These are phyloP conservation scores for Eira barbara DNA, from an alignment of 2,113 vertebrate genomes.

Conservation along the genomic window DNA sequence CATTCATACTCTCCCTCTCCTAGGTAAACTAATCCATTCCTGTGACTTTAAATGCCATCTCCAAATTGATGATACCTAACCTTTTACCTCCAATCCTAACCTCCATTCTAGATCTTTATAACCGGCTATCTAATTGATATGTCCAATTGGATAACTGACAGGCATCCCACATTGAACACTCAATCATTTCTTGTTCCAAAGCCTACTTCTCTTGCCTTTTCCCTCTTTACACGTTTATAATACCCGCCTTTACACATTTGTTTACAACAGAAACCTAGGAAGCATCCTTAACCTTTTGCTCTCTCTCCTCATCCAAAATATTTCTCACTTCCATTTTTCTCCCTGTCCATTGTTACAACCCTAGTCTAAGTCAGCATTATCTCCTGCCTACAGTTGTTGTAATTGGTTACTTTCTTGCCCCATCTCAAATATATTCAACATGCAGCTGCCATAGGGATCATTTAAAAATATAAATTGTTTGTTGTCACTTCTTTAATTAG, in stretches of 20 bases:
- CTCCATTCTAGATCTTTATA: neutral
- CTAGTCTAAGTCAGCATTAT: neutral
- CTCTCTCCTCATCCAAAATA: neutral
- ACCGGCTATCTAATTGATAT: neutral
- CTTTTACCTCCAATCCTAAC: neutral
- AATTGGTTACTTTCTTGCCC: neutral
- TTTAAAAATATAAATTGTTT: neutral
- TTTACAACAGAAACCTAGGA: neutral
- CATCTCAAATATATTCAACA: neutral
- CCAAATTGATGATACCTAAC: neutral
- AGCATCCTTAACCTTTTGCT: neutral
- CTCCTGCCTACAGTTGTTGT: neutral
- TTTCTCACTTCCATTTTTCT: neutral
- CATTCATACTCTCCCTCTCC: neutral
- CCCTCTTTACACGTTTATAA: neutral
- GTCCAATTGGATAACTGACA: neutral
- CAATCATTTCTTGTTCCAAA: neutral
- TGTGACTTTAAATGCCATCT: neutral
- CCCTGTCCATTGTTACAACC: neutral
- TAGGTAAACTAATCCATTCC: neutral
- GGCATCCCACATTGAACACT: neutral
- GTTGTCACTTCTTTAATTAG: neutral
- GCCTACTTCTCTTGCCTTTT: neutral
- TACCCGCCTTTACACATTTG: neutral
- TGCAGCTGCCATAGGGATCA: neutral